These are phyloP conservation scores for Sylvilagus floridanus DNA, from an alignment of 2,797 vertebrate species.

Conservation along the genomic window DNA sequence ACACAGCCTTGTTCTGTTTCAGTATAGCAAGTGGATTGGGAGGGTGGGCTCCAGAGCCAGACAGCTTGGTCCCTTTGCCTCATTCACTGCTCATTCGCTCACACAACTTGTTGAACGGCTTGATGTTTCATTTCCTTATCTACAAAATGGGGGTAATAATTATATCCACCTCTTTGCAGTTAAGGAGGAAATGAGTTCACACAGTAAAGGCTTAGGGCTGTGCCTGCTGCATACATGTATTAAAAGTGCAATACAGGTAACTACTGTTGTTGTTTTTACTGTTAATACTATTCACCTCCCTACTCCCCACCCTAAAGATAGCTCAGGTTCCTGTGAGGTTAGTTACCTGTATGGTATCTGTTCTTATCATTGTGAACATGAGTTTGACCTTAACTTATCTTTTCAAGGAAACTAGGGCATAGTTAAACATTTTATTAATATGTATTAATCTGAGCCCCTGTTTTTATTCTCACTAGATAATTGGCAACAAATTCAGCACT, in stretches of 20 bases:
- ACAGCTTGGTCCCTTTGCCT: not conserved
- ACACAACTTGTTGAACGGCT: not conserved
- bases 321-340: not conserved
- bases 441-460: not conserved
- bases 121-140: not conserved
- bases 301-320: not conserved
- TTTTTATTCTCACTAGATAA: not conserved
- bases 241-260: not conserved
- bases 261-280: not conserved
- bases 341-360: not conserved
- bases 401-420: not conserved
- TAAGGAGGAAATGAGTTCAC: not conserved
- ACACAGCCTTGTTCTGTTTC: not conserved
- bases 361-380: not conserved
- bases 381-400: slow-evolving; percentile 13
- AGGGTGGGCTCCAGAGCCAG: not conserved
- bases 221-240: no score
- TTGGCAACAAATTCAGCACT: not conserved
- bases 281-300: rapidly evolving
- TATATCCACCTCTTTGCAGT: not conserved
- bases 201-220: not conserved
- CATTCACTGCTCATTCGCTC: not conserved
- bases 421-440: not conserved
- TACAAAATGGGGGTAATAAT: not conserved
- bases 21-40: rapidly evolving